These are phyloP conservation scores for Julus scandinavius DNA, from an alignment of 2,888 invertebrate species.

Conservation along the genomic window DNA sequence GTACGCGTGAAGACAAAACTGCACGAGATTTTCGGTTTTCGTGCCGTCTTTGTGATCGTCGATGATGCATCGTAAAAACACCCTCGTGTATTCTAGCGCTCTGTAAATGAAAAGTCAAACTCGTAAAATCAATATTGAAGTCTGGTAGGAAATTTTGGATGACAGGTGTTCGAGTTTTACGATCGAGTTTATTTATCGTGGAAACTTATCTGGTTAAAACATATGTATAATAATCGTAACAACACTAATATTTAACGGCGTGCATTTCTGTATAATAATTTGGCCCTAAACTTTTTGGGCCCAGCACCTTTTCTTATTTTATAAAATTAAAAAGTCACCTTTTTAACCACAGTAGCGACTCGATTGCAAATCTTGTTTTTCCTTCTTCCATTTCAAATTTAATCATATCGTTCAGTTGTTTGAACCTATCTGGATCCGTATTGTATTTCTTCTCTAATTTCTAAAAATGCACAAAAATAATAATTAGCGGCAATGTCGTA, in stretches of 20 bases:
- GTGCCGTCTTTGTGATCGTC: slow-evolving; percentile 68
- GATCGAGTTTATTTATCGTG: too few species aligned
- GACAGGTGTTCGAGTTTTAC: too few species aligned
- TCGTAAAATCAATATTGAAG: background rate
- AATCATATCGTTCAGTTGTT: slow-evolving; percentile 77
- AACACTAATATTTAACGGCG: too few species aligned
- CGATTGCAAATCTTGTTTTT: slow-evolving; percentile 68
- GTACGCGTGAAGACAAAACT: slow-evolving; percentile 75
- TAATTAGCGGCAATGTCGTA: background rate
- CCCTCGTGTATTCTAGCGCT: slow-evolving; percentile 73
- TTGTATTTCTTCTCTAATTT: slow-evolving; percentile 62
- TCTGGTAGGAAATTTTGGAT: too few species aligned
- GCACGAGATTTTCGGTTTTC: slow-evolving; percentile 72
- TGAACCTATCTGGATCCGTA: slow-evolving; percentile 65
- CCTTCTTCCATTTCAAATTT: slow-evolving; percentile 71
- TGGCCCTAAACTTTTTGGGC: too few species aligned
- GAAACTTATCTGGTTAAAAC: too few species aligned
- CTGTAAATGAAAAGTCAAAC: slow-evolving; percentile 65
- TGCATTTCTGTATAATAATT: too few species aligned
- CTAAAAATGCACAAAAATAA: slow-evolving; percentile 59
- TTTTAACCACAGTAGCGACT: slow-evolving; percentile 80
- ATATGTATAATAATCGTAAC: too few species aligned
- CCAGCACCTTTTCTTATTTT: background rate
- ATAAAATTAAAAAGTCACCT: slow-evolving; percentile 69
- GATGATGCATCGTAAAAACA: slow-evolving; percentile 72